A percentile compares a stretch with the other conserved stretches of the same genome.
phyloP scores from a whole-genome alignment of 2,113 vertebrate species.

The Macroglossus sobrinus region DNA sequence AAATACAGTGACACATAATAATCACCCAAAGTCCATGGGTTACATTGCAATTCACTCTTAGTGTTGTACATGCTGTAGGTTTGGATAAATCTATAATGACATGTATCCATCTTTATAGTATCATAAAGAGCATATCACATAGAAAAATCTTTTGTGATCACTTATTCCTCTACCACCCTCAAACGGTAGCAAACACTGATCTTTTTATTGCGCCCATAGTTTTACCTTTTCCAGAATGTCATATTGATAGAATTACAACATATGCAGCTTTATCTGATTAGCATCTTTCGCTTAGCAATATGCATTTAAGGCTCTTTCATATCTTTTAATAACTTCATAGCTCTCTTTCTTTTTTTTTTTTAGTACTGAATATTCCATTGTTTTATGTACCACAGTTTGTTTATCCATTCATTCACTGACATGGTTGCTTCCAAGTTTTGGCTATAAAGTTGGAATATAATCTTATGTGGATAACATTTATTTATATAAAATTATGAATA shows the following conservation, averaged over 20 bases:
- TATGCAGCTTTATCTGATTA: neutral
- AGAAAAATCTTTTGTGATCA: neutral
- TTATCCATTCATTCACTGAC: neutral
- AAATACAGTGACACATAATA: neutral
- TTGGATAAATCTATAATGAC: neutral
- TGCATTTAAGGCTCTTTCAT: neutral
- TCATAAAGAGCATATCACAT: neutral
- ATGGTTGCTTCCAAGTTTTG: neutral
- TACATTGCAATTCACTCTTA: neutral
- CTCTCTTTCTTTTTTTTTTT: neutral
- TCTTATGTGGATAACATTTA: neutral
- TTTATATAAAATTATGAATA: neutral
- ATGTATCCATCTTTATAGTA: neutral
- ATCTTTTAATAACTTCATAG: neutral
- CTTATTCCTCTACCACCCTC: neutral
- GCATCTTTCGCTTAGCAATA: neutral
- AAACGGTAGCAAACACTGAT: neutral
- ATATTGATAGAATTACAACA: neutral
- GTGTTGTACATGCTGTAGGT: neutral
- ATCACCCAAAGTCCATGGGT: neutral
- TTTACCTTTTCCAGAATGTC: neutral
- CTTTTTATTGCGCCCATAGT: neutral
- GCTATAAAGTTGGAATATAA: neutral
- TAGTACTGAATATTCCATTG: neutral
- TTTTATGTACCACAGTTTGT: neutral